phyloP scores from a whole-genome alignment of 2,888 invertebrate genomes.

The Nasonovia ribisnigri region DNA sequence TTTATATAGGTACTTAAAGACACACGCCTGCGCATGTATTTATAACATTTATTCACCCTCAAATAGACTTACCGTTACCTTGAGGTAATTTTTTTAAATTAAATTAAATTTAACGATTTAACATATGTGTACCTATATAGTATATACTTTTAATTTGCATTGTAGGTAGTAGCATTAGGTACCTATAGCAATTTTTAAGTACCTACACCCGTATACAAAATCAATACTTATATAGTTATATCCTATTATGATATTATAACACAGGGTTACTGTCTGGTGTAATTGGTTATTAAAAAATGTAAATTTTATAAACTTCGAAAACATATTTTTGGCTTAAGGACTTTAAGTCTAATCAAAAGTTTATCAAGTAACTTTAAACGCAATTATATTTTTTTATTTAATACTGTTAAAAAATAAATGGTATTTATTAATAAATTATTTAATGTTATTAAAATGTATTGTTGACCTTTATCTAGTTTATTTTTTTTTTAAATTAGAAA shows the following conservation, averaged over 20 bases:
- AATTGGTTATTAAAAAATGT: conserved; percentile 5
- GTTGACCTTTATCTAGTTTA: background rate
- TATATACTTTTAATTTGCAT: background rate
- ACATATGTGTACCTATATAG: background rate
- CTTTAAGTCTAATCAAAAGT: background rate
- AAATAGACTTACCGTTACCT: background rate
- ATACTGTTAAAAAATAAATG: background rate
- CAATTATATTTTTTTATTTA: background rate
- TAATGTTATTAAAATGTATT: background rate
- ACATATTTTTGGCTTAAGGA: background rate
- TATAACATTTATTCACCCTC: background rate
- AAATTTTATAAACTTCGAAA: background rate
- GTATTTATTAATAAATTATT: background rate
- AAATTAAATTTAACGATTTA: background rate
- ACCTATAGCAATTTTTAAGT: background rate
- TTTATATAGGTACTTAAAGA: too few relatives aligned
- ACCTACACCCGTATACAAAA: background rate
- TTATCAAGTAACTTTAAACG: background rate
- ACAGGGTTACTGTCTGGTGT: background rate
- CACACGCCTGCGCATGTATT: background rate
- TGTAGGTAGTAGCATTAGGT: background rate
- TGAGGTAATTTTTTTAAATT: background rate
- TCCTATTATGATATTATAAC: background rate
- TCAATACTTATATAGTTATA: background rate
- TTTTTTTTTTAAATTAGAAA: background rate